phyloP scores from a whole-genome alignment of 2,888 invertebrate genomes.

The Oligia latruncula region DNA sequence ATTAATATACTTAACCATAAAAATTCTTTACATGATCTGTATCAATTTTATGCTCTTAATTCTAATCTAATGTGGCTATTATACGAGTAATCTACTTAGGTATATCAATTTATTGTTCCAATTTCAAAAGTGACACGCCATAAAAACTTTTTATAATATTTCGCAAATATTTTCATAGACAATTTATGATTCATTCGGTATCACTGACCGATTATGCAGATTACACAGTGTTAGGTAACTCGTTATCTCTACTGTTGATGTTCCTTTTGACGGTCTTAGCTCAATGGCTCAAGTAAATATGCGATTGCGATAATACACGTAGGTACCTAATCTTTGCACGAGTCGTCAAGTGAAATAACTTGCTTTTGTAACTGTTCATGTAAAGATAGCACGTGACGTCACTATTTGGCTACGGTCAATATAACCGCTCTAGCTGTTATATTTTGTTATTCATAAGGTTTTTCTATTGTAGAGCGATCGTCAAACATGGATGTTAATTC shows the following conservation, averaged over 20 bases:
- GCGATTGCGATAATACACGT: slow-evolving; percentile 62
- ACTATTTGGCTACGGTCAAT: slow-evolving; percentile 38
- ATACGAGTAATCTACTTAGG: slow-evolving; percentile 4
- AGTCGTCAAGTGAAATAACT: slow-evolving; percentile 51
- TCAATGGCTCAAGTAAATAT: slow-evolving; percentile 57
- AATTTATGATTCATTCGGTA: slow-evolving; percentile 62
- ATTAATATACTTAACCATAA: slow-evolving; percentile 17
- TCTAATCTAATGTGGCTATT: slow-evolving; percentile 33
- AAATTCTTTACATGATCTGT: slow-evolving; percentile 31
- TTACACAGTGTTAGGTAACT: slow-evolving; percentile 67
- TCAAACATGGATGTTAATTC: neutral
- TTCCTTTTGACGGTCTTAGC: slow-evolving; percentile 57
- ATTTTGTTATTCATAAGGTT: slow-evolving; percentile 18
- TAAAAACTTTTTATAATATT: slow-evolving; percentile 2
- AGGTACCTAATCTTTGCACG: slow-evolving; percentile 58
- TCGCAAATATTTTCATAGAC: slow-evolving; percentile 46
- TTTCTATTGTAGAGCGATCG: slow-evolving; percentile 5
- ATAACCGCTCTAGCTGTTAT: slow-evolving; percentile 2
- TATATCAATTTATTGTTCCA: neutral
- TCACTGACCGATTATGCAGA: slow-evolving; percentile 71
- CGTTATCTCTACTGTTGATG: slow-evolving; percentile 59
- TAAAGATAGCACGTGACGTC: slow-evolving; percentile 44
- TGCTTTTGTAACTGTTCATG: slow-evolving; percentile 54
- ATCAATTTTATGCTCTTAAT: slow-evolving; percentile 40
- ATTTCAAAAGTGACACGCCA: slow-evolving; percentile 18